Conservation (phyloP, 2,113 vertebrate species). For the Fregata magnificens region DNA sequence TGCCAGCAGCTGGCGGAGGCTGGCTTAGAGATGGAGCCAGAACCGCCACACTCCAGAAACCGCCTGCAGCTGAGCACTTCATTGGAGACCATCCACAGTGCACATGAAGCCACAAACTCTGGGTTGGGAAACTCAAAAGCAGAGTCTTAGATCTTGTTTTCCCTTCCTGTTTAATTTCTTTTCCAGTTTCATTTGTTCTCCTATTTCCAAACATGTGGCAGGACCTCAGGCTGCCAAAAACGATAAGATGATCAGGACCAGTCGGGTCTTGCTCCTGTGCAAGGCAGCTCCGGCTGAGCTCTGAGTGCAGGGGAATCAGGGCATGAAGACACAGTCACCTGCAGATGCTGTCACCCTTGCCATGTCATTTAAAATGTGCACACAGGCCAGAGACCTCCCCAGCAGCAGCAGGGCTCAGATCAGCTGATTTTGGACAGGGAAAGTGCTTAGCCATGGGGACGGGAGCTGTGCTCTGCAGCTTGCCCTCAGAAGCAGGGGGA, state of each 20-base stretch:
- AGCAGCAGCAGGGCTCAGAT: neutral
- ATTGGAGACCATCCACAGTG: neutral
- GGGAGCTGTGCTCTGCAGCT: neutral
- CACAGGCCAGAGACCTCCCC: neutral
- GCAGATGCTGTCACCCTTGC: neutral
- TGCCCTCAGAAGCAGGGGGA: neutral
- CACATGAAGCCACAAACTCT: neutral
- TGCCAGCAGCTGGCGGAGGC: neutral
- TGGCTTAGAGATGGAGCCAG: neutral
- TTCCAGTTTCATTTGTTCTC: neutral
- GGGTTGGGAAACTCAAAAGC: neutral
- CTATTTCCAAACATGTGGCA: neutral
- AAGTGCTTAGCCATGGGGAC: accelerated
- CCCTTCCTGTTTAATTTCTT: neutral
- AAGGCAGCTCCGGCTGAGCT: neutral
- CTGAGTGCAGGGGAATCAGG: neutral
- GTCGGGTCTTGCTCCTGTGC: accelerated
- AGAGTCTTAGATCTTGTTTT: neutral
- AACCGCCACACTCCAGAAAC: neutral
- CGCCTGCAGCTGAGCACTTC: neutral
- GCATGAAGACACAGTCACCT: neutral
- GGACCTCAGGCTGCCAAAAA: neutral
- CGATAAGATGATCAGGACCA: neutral
- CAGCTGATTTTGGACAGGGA: neutral
- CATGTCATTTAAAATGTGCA: neutral